These are phyloP conservation scores for Belonocnema kinseyi DNA, from an alignment of 1,140 invertebrate species.

Conservation along the genomic window DNA sequence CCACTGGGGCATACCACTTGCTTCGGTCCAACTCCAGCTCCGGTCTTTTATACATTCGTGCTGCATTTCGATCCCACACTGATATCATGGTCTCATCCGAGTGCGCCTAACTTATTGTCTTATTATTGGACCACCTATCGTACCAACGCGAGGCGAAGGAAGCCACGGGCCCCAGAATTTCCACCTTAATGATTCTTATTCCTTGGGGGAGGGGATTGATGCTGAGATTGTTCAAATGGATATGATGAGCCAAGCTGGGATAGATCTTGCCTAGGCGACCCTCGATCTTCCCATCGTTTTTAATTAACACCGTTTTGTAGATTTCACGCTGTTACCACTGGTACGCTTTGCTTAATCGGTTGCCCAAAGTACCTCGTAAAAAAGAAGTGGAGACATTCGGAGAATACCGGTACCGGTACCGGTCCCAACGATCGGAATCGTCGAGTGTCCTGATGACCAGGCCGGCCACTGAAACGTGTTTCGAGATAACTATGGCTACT, in stretches of 20 bases:
- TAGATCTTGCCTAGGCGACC: slow-evolving; percentile 40
- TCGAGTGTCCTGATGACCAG: slow-evolving; percentile 6
- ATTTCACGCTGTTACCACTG: slow-evolving; percentile 58
- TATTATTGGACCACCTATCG: slow-evolving; percentile 74
- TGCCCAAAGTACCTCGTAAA: slow-evolving; percentile 55
- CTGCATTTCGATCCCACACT: slow-evolving; percentile 67
- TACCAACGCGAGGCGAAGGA: slow-evolving; percentile 42
- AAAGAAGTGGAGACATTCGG: slow-evolving; percentile 44
- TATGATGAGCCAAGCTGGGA: slow-evolving; percentile 16
- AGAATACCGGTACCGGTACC: slow-evolving; percentile 30
- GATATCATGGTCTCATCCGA: slow-evolving; percentile 58
- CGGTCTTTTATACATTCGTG: slow-evolving; percentile 49
- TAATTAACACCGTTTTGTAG: slow-evolving; percentile 59
- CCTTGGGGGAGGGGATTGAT: slow-evolving; percentile 10
- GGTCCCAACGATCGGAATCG: slow-evolving; percentile 2
- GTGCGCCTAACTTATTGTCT: slow-evolving; percentile 67
- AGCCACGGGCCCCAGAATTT: slow-evolving; percentile 40
- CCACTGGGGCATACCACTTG: slow-evolving; percentile 66
- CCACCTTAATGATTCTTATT: slow-evolving; percentile 42
- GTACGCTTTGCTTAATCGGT: slow-evolving; percentile 57
- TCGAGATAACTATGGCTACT: slow-evolving; percentile 19
- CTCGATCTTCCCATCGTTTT: slow-evolving; percentile 53
- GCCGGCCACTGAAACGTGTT: slow-evolving; percentile 28
- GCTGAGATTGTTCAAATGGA: slow-evolving; percentile 25
- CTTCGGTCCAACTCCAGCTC: slow-evolving; percentile 51